Conservation (phyloP, 2,888 invertebrate species). For the Eudasyphora cyanicolor region DNA sequence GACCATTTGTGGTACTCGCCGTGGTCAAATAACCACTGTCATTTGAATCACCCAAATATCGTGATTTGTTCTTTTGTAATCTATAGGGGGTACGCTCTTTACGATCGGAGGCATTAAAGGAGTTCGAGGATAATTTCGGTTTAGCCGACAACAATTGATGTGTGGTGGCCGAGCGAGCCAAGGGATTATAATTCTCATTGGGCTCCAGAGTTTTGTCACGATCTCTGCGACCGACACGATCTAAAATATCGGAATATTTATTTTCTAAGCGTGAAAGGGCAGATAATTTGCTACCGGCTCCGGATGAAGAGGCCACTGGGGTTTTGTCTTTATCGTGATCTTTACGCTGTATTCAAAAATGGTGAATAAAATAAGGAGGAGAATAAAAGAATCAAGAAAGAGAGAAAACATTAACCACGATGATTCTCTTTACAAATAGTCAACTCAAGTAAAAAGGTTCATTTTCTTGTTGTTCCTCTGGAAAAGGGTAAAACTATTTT, state of each 20-base stretch:
- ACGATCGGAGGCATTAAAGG: conserved; percentile 81
- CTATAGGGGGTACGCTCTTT: conserved; percentile 79
- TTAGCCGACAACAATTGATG: conserved; percentile 86
- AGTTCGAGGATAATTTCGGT: conserved; percentile 82
- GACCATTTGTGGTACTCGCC: conserved; percentile 67
- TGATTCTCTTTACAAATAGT: too few relatives aligned
- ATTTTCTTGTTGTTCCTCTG: conserved; percentile 7
- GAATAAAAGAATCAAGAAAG: conserved; percentile 12
- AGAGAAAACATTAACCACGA: too few relatives aligned
- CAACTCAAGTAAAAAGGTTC: neutral
- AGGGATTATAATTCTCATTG: conserved; percentile 78
- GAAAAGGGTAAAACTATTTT: conserved; percentile 4
- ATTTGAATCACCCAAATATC: conserved; percentile 75
- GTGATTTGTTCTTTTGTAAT: conserved; percentile 73
- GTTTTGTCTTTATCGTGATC: conserved; percentile 79
- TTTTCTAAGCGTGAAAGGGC: conserved; percentile 88
- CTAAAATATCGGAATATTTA: conserved; percentile 88
- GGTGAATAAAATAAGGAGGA: neutral
- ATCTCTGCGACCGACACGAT: conserved; percentile 85
- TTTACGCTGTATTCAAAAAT: conserved; percentile 70
- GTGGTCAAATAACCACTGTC: conserved; percentile 77
- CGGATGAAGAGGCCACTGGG: conserved; percentile 69
- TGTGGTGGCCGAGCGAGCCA: conserved; percentile 87
- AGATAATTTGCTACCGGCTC: conserved; percentile 72
- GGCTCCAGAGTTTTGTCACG: conserved; percentile 88